Evolutionary conservation across 2,113 vertebrate genomes (phyloP), one percentile per base, ranked within the genome.

Genomic region (Mesembrinibis cayennensis): DNA sequence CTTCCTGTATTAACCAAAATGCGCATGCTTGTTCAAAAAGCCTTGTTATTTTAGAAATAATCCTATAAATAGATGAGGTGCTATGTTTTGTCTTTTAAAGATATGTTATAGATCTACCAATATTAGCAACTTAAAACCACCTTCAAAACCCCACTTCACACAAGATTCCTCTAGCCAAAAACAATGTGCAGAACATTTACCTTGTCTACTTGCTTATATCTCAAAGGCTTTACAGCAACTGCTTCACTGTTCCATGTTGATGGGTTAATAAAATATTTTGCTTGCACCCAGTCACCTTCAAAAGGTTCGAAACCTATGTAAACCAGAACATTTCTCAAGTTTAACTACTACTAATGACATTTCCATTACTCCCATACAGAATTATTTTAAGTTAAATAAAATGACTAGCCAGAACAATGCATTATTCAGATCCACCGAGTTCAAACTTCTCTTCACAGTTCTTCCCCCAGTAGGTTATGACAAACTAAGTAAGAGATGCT

Each of bases 271-370:
- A 98, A 98, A 94, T 99, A 99, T 71, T 99, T 98, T 0, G 98
- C 99, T 98, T 99, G 98, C 45, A 99, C 99, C 99, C 99, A 99
- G 97, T 99, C 99, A 71, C 99, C 99, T 96, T 98, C 98, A 97
- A 95, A 98, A 59, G 99, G 99, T 67, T 96, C 53, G 74, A 99
- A 99, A 93, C 98, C 99, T 99, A 53, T 10, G 59, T 53, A 59
- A 61, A 76, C 8, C 36, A 81, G 30, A 89, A 72, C 29, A 78
- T 58, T 61, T 87, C n/a, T 89, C 34, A 82, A 59, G 53, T 61
- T 62, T 30, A 91, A 40, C 67, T 72, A 61, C 50, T 90, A 52
- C 6, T 36, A 26, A 20, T 50, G 42, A 38, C 17, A 67, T 34
- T 21, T 30, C n/a, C 27, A 36, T 49, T 49, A 82, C 8, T 76